Percentiles rank a stretch among this genome's conserved stretches.
phyloP scores from a whole-genome alignment of 2,113 vertebrate species.

The Saccopteryx leptura region DNA sequence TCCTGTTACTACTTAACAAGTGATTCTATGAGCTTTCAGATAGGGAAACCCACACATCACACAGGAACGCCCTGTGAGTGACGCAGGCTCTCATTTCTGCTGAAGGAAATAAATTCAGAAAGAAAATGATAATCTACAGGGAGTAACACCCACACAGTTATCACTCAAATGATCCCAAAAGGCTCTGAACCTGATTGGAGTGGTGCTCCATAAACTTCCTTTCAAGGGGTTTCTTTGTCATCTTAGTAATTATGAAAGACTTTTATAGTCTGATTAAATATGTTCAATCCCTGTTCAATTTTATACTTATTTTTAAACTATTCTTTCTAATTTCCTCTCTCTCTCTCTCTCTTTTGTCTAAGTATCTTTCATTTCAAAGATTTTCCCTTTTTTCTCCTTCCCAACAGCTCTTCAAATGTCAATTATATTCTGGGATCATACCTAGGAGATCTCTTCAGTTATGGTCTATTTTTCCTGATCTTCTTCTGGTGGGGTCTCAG shows the following conservation, averaged over 20 bases:
- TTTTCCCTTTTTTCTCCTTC: not conserved
- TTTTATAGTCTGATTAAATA: conserved; percentile 82
- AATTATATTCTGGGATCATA: not conserved
- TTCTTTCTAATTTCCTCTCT: conserved; percentile 67
- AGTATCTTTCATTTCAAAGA: conserved; percentile 1
- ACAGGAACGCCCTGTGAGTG: conserved; percentile 70
- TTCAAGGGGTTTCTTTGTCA: conserved; percentile 83
- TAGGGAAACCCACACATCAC: conserved; percentile 65
- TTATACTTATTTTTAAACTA: conserved; percentile 77
- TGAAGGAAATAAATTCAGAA: conserved; percentile 83
- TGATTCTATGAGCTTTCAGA: conserved; percentile 40
- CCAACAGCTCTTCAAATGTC: not conserved
- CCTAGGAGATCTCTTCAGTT: not conserved
- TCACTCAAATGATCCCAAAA: conserved; percentile 82
- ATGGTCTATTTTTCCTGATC: not conserved
- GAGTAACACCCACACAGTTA: conserved; percentile 80
- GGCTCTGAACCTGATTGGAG: conserved; percentile 72
- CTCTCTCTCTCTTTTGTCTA: not conserved
- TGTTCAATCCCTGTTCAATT: conserved; percentile 61
- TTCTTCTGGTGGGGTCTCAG: not conserved
- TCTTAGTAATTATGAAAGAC: conserved; percentile 79
- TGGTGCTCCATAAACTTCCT: conserved; percentile 75
- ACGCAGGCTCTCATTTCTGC: conserved; percentile 74
- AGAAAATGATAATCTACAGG: conserved; percentile 74
- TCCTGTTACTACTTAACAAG: not conserved